Conservation (phyloP, 1,140 invertebrate genomes). For the Phthorimaea operculella region DNA sequence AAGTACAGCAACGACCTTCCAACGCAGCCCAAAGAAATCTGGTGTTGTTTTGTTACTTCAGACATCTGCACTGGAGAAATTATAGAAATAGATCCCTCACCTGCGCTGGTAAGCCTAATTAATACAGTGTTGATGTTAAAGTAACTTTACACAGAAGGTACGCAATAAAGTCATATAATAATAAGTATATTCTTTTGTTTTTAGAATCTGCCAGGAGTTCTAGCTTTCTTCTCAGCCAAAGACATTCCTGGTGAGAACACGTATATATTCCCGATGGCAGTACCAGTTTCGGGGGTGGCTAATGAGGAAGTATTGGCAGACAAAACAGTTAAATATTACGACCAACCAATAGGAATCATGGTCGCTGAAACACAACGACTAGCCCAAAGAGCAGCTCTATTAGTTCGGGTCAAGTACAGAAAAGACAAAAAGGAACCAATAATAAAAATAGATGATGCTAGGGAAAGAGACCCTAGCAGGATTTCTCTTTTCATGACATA, state of each 20-base stretch:
- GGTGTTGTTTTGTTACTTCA: constrained; percentile 73
- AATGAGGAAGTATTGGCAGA: constrained; percentile 69
- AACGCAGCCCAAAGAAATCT: constrained; percentile 67
- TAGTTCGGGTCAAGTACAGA: constrained; percentile 76
- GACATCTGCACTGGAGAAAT: constrained; percentile 70
- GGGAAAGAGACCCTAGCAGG: constrained; percentile 57
- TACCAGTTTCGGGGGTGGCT: constrained; percentile 67
- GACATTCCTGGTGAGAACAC: constrained; percentile 80
- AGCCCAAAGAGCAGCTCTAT: constrained; percentile 73
- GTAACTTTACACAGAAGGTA: neutral
- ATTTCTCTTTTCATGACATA: constrained; percentile 19
- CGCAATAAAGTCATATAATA: no score
- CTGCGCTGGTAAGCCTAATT: constrained; percentile 68
- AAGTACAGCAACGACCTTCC: constrained; percentile 74
- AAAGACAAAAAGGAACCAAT: constrained; percentile 47
- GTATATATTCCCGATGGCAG: constrained; percentile 44
- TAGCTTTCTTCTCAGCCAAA: constrained; percentile 77
- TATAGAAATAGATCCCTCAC: constrained; percentile 69
- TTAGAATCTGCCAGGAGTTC: constrained; percentile 74
- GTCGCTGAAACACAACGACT: constrained; percentile 73
- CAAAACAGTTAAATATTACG: constrained; percentile 70
- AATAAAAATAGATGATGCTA: constrained; percentile 71
- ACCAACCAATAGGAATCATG: constrained; percentile 80
- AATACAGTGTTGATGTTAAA: no score
- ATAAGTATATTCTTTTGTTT: constrained; percentile 24